These are phyloP conservation scores for Drosophila subobscura DNA, from an alignment of 1,140 invertebrate species.

Conservation along the genomic window DNA sequence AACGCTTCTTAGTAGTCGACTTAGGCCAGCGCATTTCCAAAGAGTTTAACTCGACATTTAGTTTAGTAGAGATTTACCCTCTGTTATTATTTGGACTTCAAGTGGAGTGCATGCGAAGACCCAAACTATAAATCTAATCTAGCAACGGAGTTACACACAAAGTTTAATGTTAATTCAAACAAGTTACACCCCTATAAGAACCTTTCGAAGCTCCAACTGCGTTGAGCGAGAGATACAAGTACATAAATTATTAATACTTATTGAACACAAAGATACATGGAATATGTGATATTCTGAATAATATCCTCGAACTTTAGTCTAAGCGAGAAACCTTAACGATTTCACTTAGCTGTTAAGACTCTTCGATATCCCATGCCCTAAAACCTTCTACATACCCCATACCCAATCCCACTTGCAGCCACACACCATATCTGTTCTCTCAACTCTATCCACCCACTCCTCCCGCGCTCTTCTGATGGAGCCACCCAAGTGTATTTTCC, in stretches of 20 bases:
- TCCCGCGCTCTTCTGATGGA: slow-evolving; percentile 13
- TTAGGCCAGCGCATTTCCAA: slow-evolving; percentile 68
- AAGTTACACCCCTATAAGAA: slow-evolving; percentile 52
- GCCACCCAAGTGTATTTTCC: slow-evolving; percentile 55
- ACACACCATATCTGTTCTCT: slow-evolving; percentile 4
- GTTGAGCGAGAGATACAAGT: slow-evolving; percentile 42
- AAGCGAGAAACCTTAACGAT: slow-evolving; percentile 20
- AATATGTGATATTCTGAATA: slow-evolving; percentile 78
- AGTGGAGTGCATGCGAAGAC: slow-evolving; percentile 42
- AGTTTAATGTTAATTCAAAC: slow-evolving; percentile 54
- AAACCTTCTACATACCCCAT: slow-evolving; percentile 1
- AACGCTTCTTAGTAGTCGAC: slow-evolving; percentile 67
- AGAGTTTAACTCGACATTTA: slow-evolving; percentile 65
- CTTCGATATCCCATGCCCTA: slow-evolving; percentile 3
- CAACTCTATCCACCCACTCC: slow-evolving; percentile 13
- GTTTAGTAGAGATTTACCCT: slow-evolving; percentile 45
- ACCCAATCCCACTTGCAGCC: neutral
- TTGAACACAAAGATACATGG: slow-evolving; percentile 46
- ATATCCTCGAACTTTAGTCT: slow-evolving; percentile 65
- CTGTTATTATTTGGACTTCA: slow-evolving; percentile 55
- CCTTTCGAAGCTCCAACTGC: slow-evolving; percentile 56
- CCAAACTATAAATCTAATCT: slow-evolving; percentile 36
- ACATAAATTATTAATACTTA: slow-evolving; percentile 37
- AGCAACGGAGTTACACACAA: slow-evolving; percentile 33
- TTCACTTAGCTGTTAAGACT: slow-evolving; percentile 30